Evolutionary conservation across 2,797 vertebrate species (phyloP).

Genomic region (Dromococcyx pavoninus): DNA sequence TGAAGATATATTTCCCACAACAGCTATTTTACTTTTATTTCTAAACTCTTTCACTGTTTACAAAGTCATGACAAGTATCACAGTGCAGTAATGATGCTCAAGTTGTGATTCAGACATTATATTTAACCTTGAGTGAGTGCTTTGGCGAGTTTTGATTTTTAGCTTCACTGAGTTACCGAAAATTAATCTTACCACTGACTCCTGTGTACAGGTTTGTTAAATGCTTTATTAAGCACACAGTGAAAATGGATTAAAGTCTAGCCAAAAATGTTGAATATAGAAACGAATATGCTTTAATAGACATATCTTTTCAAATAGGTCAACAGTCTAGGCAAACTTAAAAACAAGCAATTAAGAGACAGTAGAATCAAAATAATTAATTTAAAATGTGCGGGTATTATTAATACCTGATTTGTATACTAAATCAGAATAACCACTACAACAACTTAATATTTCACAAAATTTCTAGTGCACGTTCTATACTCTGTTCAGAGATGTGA

Average conservation of each 20-base stretch:
- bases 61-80: background rate
- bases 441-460: background rate
- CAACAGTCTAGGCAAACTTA: background rate
- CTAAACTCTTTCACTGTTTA: background rate
- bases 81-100: background rate
- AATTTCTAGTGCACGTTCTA: background rate
- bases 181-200: background rate
- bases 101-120: background rate
- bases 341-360: background rate
- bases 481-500: background rate
- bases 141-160: background rate
- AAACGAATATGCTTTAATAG: background rate
- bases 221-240: background rate
- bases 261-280: background rate
- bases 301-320: background rate
- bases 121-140: background rate
- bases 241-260: background rate
- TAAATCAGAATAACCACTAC: background rate
- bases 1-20: background rate
- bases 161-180: background rate
- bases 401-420: background rate
- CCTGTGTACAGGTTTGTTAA: rapidly evolving
- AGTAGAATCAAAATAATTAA: background rate
- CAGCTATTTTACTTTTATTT: background rate
- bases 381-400: background rate